Base-by-base conservation (phyloP, 2,113 vertebrate species). In the Lipophrys pholis region DNA sequence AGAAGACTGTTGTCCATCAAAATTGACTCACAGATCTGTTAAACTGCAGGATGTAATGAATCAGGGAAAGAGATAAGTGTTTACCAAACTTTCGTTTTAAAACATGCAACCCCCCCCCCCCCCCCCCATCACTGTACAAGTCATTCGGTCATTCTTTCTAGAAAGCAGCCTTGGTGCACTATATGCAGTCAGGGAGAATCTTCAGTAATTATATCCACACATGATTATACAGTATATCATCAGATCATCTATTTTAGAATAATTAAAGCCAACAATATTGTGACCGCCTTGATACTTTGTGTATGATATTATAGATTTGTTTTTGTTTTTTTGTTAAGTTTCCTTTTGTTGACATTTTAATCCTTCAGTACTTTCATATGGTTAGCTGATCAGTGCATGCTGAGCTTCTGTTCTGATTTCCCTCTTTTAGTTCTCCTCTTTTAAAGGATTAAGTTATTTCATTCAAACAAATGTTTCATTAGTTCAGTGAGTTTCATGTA, bases 181-280 rank as follows among this genome's bases (percentile, higher is more conserved):
- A 81, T 85, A 84, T 85, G 84, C 83, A 90, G 88, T 85, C 89
- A 84, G 85, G 87, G 73, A 87, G 73, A 69, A 76, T 45, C 73
- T 77, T 89, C 65, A 82, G 70, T 82, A 69, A 76, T 66, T 76
- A 70, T 79, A 82, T 84, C 61, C 68, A 81, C 57, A 86, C 70
- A 75, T 64, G 38, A 88, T 88, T 85, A 87, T 86, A 87, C 69
- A 90, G 69, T 86, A 79, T 90, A 84, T 89, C 73, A 80, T 88
- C 72, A 89, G 86, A 90, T 91, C 84, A 90, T 93, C 79, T 92
- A 93, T 92, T 93, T 92, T 93, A 93, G 87, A 90, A 87, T 80
- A 84, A 84, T 87, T 86, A 82, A 91, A 88, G 72, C 79, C 78
- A 81, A 83, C 74, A 73, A 75, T 82, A 76, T 88, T 74, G 81